Percentiles rank a stretch among this genome's conserved stretches.
Evolutionary conservation across 2,797 vertebrate species (phyloP).

Genomic region (Chelon labrosus): DNA sequence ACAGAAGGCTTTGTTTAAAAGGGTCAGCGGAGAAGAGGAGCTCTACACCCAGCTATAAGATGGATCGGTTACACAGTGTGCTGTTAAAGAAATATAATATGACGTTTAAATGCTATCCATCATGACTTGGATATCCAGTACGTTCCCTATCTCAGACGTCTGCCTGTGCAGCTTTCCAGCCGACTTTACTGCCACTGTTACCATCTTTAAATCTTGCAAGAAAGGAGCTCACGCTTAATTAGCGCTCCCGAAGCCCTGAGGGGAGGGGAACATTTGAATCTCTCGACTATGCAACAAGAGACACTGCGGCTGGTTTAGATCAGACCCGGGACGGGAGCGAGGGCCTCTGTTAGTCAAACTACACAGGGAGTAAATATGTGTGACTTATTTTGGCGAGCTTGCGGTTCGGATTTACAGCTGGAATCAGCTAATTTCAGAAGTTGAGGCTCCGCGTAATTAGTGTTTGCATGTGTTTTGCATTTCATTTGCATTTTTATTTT

Average conservation of each 20-base stretch:
- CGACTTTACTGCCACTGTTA: constrained; percentile 23
- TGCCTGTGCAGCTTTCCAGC: constrained; percentile 7
- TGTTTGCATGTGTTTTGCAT: constrained; percentile 23
- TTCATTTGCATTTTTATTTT: constrained; percentile 1
- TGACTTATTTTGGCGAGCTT: not conserved
- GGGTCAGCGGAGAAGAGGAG: constrained; percentile 7
- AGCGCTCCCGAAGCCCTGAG: constrained; percentile 27
- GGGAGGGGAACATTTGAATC: constrained; percentile 46
- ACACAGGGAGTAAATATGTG: not conserved
- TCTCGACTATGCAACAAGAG: constrained; percentile 38
- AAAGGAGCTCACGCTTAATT: constrained; percentile 48
- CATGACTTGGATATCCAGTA: constrained; percentile 15
- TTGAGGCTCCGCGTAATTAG: constrained; percentile 1
- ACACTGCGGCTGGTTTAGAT: constrained; percentile 15
- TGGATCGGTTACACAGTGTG: not conserved
- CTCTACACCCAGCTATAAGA: not conserved
- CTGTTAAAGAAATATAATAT: constrained; percentile 20
- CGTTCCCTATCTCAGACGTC: constrained; percentile 21
- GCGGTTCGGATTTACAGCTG: not conserved
- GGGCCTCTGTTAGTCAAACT: not conserved
- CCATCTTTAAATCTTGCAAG: constrained; percentile 52
- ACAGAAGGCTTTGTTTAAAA: constrained; percentile 6
- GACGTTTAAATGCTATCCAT: not conserved
- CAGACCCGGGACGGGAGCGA: not conserved
- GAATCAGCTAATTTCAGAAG: constrained; percentile 12